Conservation (phyloP, 2,888 invertebrate species). For the Diplolepis rosae region DNA sequence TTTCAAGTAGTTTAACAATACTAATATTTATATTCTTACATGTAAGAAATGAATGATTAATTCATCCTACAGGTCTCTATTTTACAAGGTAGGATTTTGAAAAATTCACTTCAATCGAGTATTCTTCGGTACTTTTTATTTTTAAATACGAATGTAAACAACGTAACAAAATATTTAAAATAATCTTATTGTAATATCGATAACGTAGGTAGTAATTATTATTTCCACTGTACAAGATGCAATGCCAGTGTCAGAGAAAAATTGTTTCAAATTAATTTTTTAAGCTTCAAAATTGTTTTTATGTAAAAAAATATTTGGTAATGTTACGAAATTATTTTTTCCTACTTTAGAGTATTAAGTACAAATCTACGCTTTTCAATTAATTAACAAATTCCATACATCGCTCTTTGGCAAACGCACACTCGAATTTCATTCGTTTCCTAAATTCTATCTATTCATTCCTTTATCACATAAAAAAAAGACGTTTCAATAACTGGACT, state of each 20-base stretch:
- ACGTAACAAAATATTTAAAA: constrained; percentile 43
- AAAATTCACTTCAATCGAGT: constrained; percentile 9
- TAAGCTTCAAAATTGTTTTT: background rate
- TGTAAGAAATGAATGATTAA: background rate
- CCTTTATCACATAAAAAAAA: background rate
- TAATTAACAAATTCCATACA: constrained; percentile 1
- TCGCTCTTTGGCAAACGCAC: constrained; percentile 30
- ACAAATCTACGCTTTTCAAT: background rate
- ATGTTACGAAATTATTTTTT: background rate
- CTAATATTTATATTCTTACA: too few species aligned
- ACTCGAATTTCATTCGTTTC: constrained; percentile 10
- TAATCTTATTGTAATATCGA: constrained; percentile 19
- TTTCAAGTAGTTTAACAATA: background rate
- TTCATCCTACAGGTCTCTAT: background rate
- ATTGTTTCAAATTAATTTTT: background rate
- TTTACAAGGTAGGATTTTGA: constrained; percentile 21
- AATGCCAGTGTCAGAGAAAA: constrained; percentile 13
- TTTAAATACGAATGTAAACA: constrained; percentile 65
- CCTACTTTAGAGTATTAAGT: background rate
- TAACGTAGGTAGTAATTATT: constrained; percentile 28
- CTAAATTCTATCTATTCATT: background rate
- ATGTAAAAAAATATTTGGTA: too few species aligned
- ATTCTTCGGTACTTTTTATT: constrained; percentile 41
- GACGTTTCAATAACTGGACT: background rate
- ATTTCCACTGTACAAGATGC: constrained; percentile 33